Evolutionary conservation across 1,140 invertebrate species (phyloP), one percentile per base, ranked within the genome.

Genomic region (Calliopsis andreniformis): DNA sequence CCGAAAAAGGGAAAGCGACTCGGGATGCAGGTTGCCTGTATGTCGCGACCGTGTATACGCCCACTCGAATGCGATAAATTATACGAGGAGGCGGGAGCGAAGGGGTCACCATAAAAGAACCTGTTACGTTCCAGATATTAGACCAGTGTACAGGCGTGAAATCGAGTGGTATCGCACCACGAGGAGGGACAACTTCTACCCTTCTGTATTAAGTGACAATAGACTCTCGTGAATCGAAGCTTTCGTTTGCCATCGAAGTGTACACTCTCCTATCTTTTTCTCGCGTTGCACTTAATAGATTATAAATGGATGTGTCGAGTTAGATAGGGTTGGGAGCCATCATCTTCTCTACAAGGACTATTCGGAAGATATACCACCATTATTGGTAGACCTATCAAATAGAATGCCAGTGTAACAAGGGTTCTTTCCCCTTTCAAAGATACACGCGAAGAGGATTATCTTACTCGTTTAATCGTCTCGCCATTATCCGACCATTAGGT

Each of bases 1-100:
- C 88, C 88, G 86, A 88, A 89, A 90, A 90, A 89, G 89, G 89
- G 78, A 87, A 89, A 89, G 84, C 81, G 59, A 51, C 62, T 79
- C 56, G 73, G 78, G 81, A 87, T 80, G 87, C 87, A 87, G 76
- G 85, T 88, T 83, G 86, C 72, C 81, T 70, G 80, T 84, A 70
- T 76, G 78, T 67, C 79, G 79, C 71, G 76, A 68, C 72, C 35
- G 53, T 25, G 42, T 76, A 23, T 35, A 64, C 86, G 68, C 87
- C 86, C 80, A 87, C 88, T 61, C 81, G 73, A 51, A 56, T 42
- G 56, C 67, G 83, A 87, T 85, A 86, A 88, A 86, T 87, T 83
- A 85, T 85, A 63, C 71, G 86, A 88, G 66, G 80, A 87, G 85
- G 78, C 80, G 85, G 78, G 59, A 62, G 53, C 56, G 67, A 75